Evolutionary conservation across 2,797 vertebrate genomes (phyloP).

Genomic region (Lutjanus campechanus): DNA sequence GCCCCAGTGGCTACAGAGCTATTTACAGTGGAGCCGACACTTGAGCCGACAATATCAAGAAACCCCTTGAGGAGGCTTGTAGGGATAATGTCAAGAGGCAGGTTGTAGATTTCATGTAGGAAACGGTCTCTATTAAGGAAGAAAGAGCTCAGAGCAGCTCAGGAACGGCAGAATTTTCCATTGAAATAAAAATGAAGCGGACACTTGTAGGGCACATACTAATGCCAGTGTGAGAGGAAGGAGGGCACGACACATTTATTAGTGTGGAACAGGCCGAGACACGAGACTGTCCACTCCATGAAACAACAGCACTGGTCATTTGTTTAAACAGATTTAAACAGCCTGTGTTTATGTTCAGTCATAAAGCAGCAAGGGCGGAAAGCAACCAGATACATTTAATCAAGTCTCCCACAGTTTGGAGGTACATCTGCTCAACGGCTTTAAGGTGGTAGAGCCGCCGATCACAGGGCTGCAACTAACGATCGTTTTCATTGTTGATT

Average conservation of each 20-base stretch:
- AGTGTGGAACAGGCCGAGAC: slow-evolving; percentile 52
- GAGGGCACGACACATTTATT: slow-evolving; percentile 47
- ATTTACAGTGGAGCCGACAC: slow-evolving; percentile 65
- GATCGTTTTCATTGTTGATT: no score
- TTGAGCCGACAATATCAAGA: slow-evolving; percentile 55
- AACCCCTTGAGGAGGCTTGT: slow-evolving; percentile 65
- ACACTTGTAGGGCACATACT: slow-evolving; percentile 40
- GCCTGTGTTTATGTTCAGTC: slow-evolving; percentile 9
- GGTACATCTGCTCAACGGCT: no score
- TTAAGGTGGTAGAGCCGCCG: no score
- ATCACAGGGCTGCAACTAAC: no score
- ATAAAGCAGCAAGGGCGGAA: background rate
- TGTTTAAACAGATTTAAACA: slow-evolving; percentile 36
- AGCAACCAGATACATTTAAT: background rate
- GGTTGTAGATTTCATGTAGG: slow-evolving; percentile 64
- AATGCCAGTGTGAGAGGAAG: slow-evolving; percentile 30
- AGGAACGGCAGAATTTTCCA: slow-evolving; percentile 28
- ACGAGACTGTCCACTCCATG: slow-evolving; percentile 38
- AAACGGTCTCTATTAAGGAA: slow-evolving; percentile 58
- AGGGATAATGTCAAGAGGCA: slow-evolving; percentile 71
- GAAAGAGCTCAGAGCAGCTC: slow-evolving; percentile 43
- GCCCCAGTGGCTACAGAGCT: slow-evolving; percentile 48
- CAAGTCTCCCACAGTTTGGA: background rate
- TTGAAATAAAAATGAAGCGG: slow-evolving; percentile 35
- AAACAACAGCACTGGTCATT: slow-evolving; percentile 29